A percentile compares a stretch with the other conserved stretches of the same genome.
phyloP scores from a whole-genome alignment of 2,113 vertebrate species.

The Microtus oregoni region DNA sequence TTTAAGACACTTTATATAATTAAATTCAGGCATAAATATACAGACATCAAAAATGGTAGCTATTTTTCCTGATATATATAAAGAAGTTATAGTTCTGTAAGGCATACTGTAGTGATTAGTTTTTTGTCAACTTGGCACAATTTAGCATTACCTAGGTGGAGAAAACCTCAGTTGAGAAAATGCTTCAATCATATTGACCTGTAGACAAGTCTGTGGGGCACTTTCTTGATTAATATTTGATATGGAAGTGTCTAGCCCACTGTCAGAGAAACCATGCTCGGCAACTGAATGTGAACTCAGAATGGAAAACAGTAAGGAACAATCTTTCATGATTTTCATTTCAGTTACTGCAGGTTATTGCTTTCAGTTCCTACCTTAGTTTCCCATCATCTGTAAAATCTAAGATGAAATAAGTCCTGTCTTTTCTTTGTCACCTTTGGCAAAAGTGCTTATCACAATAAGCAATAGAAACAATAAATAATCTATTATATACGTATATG shows the following conservation, averaged over 20 bases:
- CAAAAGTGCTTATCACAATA: neutral
- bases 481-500: neutral
- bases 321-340: neutral
- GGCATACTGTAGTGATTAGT: neutral
- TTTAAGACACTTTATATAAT: neutral
- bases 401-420: neutral
- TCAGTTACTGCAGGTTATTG: neutral
- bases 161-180: neutral
- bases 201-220: neutral
- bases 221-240: neutral
- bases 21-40: neutral
- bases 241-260: neutral
- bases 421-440: neutral
- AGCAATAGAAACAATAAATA: neutral
- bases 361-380: neutral
- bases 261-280: rapidly evolving
- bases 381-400: neutral
- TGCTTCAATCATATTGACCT: no score
- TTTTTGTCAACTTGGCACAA: neutral
- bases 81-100: neutral
- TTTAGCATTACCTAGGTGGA: neutral
- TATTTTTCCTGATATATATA: neutral
- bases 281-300: neutral
- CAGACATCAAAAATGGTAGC: neutral
- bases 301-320: neutral